Percentiles rank a stretch among this genome's conserved stretches.
Conservation (phyloP, 2,113 vertebrate genomes). For the Seriola quinqueradiata region DNA sequence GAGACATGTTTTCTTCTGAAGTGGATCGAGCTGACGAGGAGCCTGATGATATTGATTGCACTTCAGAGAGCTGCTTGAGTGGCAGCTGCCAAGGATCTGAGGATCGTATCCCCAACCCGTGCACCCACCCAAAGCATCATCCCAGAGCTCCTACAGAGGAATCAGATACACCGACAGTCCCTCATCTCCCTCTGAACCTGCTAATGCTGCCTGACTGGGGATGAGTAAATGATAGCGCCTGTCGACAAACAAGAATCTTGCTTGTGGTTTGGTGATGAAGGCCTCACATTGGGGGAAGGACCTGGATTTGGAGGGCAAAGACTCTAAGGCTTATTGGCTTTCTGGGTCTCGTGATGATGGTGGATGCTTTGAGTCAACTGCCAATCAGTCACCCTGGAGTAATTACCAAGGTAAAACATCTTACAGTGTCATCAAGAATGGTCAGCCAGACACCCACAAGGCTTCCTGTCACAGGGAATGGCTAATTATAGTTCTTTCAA, state of each 20-base stretch:
- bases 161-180: conserved; percentile 66
- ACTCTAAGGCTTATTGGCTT: conserved; percentile 14
- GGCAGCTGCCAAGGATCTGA: conserved; percentile 76
- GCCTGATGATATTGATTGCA: conserved; percentile 73
- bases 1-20: conserved; percentile 61
- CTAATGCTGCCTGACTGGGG: conserved; percentile 72
- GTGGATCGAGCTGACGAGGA: conserved; percentile 55
- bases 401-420: conserved; percentile 78
- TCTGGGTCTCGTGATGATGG: conserved; percentile 14
- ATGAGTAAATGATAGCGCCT: conserved; percentile 61
- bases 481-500: conserved; percentile 68
- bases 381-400: conserved; percentile 82
- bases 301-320: conserved; percentile 5
- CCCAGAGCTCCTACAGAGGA: conserved; percentile 59
- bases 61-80: conserved; percentile 74
- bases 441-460: conserved; percentile 76
- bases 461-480: conserved; percentile 71
- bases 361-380: conserved; percentile 57
- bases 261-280: conserved; percentile 60
- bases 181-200: conserved; percentile 51
- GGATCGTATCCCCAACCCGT: conserved; percentile 43
- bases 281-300: conserved; percentile 10
- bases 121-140: conserved; percentile 50
- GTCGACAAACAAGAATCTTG: conserved; percentile 64
- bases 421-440: conserved; percentile 81